Evolutionary conservation across 2,888 invertebrate genomes (phyloP), one percentile per base, ranked within the genome.

Genomic region (Camponotus fellah): DNA sequence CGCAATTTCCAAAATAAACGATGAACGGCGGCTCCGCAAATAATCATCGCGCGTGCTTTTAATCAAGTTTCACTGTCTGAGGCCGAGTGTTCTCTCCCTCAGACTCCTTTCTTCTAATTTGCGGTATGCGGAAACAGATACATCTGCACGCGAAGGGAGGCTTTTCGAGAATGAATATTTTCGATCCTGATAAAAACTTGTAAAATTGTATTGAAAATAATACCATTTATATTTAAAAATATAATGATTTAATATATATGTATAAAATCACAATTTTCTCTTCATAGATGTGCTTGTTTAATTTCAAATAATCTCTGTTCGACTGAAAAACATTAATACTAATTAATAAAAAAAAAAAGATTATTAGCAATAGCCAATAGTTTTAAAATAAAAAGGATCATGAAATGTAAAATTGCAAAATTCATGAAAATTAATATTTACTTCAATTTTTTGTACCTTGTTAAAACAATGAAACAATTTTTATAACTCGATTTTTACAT

Each of bases 31-130:
- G 87, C 91, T 93, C 91, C 84, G 93, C 93, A 93, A 93, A 94
- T 94, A 94, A 94, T 93, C 93, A 94, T 93, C 92, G 93, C 93
- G 94, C 94, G 92, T 94, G 94, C 94, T 94, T 94, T 94, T 94
- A 94, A 94, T 94, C 94, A 94, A 94, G 94, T 94, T 94, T 91
- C 91, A 87, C 92, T 91, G 92, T 93, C 92, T 91, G 91, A 89
- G 91, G 91, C 88, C 79, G 79, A 81, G 43, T 76, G 85, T 81
- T 86, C 84, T 86, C 60, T 71, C 86, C 85, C 85, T 87, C 88
- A 83, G 85, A 84, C 68, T 88, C 91, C 89, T 91, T 93, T 91
- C 92, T 90, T 90, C 89, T 85, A 81, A 92, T 86, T 80, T 86
- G 85, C 84, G 85, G 79, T 85, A 87, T 71, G 69, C 85, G 56